These are phyloP conservation scores for Helogale parvula DNA, from an alignment of 2,113 vertebrate species.

Conservation along the genomic window DNA sequence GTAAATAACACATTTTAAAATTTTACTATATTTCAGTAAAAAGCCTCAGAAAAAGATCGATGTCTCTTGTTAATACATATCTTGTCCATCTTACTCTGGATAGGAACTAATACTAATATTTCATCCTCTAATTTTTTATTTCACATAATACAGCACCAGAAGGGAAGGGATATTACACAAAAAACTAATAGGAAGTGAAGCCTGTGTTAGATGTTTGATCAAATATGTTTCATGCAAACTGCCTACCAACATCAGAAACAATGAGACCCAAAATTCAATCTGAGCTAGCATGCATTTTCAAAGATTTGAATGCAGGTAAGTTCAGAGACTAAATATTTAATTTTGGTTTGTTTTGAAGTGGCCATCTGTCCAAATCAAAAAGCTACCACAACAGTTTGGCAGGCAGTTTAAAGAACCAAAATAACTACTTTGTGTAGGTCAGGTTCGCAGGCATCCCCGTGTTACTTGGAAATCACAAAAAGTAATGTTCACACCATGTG, in stretches of 20 bases:
- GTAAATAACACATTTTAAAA: not conserved
- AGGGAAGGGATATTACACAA: not conserved
- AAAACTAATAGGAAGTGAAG: not conserved
- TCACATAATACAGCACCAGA: not conserved
- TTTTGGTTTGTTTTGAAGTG: constrained; percentile 55
- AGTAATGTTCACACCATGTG: not conserved
- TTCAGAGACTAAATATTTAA: not conserved
- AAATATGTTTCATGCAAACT: not conserved
- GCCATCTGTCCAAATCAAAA: constrained; percentile 42
- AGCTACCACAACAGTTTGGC: not conserved
- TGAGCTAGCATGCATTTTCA: constrained; percentile 8
- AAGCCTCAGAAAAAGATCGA: not conserved
- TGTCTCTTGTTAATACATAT: not conserved
- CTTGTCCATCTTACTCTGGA: not conserved
- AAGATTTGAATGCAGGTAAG: not conserved
- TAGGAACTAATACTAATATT: not conserved
- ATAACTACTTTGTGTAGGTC: not conserved
- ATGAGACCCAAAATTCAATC: constrained; percentile 31
- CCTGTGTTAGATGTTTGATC: not conserved
- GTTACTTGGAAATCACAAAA: not conserved
- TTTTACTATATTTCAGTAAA: not conserved
- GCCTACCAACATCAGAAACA: not conserved
- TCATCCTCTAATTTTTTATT: not conserved
- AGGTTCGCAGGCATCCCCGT: not conserved
- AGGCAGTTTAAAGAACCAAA: constrained; percentile 38